These are phyloP conservation scores for Zeus faber DNA, from an alignment of 2,113 vertebrate genomes.

Conservation along the genomic window DNA sequence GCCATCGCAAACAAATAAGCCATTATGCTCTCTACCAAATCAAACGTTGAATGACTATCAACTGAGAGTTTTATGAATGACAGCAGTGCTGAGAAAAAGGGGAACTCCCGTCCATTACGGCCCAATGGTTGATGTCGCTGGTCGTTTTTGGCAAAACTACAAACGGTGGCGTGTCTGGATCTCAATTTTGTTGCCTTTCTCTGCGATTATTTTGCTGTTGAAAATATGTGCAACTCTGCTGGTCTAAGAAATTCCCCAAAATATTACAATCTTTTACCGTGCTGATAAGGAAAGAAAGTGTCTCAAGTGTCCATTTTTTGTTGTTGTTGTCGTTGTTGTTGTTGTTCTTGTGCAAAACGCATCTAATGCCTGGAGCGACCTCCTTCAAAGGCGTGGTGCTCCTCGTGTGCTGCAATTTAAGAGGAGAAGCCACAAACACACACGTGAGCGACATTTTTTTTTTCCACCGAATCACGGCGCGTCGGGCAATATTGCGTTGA, in stretches of 20 bases:
- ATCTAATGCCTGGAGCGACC: conserved; percentile 82
- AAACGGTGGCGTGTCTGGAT: background rate
- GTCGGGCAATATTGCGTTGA: no score
- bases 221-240: conserved; percentile 1
- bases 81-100: conserved; percentile 22
- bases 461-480: no score
- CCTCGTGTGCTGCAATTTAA: conserved; percentile 86
- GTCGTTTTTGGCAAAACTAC: background rate
- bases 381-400: conserved; percentile 96
- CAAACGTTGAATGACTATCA: conserved; percentile 15
- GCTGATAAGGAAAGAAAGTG: conserved; percentile 6
- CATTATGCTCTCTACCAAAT: conserved; percentile 22
- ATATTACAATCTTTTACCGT: conserved; percentile 11
- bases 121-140: background rate
- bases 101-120: background rate
- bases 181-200: background rate
- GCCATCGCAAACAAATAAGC: conserved; percentile 20
- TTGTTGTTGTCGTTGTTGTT: no score
- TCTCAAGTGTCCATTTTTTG: no score
- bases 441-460: no score
- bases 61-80: conserved; percentile 18
- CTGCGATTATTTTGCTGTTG: no score
- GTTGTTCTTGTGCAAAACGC: conserved; percentile 56
- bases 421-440: conserved; percentile 2
- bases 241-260: conserved; percentile 18